Percentiles rank a stretch among this genome's conserved stretches.
Conservation (phyloP, 2,888 invertebrate genomes). For the Epinotia bilunana region DNA sequence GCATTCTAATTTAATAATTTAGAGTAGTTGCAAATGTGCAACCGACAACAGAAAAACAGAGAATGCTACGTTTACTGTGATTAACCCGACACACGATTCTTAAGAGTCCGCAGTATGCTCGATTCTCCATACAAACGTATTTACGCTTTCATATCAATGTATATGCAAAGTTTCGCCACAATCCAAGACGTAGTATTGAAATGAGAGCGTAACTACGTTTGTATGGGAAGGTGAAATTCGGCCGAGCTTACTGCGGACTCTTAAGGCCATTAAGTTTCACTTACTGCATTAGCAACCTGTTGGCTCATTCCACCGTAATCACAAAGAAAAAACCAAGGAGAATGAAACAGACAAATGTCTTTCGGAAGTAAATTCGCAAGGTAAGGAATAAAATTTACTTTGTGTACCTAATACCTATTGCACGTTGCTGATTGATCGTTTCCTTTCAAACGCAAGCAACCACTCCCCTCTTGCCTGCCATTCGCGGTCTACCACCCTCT, state of each 20-base stretch:
- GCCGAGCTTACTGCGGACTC: too few relatives aligned
- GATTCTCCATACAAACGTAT: too few relatives aligned
- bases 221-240: too few relatives aligned
- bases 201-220: too few relatives aligned
- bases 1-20: neutral
- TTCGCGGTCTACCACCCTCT: slow-evolving; percentile 7
- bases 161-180: too few relatives aligned
- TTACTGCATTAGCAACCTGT: slow-evolving; percentile 9
- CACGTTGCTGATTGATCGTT: slow-evolving; percentile 23
- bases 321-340: neutral
- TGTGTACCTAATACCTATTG: slow-evolving; percentile 26
- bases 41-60: neutral
- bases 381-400: slow-evolving; percentile 29
- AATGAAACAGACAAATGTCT: neutral
- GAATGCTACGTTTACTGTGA: neutral
- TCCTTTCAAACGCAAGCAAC: slow-evolving; percentile 2
- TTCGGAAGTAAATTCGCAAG: slow-evolving; percentile 2
- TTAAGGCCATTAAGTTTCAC: neutral
- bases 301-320: slow-evolving; percentile 2
- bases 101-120: too few relatives aligned
- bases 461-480: slow-evolving; percentile 9
- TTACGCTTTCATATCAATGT: too few relatives aligned
- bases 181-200: too few relatives aligned
- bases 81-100: neutral
- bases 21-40: neutral